A percentile compares a stretch with the other conserved stretches of the same genome.
Conservation (phyloP, 2,113 vertebrate genomes). For the Cichladusa arquata region DNA sequence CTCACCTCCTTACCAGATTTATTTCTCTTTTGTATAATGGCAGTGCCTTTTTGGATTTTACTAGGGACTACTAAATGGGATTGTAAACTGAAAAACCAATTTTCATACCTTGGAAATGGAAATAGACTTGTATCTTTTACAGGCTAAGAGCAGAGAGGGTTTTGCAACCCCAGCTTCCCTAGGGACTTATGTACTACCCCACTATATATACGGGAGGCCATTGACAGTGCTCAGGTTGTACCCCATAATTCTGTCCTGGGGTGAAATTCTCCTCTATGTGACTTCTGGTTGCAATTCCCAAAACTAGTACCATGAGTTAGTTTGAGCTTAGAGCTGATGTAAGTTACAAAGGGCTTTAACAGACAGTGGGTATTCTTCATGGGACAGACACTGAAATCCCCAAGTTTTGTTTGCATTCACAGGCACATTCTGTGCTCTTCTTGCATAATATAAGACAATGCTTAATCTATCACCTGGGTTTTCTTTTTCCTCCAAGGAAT, state of each 20-base stretch:
- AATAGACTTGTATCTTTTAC: background rate
- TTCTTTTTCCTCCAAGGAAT: background rate
- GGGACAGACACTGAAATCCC: background rate
- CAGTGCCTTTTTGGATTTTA: background rate
- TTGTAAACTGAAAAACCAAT: background rate
- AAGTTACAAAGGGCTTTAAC: background rate
- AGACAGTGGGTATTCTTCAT: rapidly evolving
- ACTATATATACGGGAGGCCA: rapidly evolving
- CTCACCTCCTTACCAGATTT: background rate
- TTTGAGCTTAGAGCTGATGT: background rate
- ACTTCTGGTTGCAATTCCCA: background rate
- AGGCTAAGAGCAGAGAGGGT: background rate
- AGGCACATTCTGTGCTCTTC: background rate
- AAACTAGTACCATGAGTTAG: background rate
- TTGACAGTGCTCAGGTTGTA: background rate
- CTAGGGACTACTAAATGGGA: background rate
- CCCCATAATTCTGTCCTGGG: background rate
- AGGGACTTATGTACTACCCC: background rate
- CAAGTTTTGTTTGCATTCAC: background rate
- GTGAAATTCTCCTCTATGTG: background rate
- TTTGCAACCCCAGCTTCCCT: background rate
- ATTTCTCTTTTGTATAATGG: background rate
- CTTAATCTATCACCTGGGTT: background rate
- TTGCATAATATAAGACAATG: background rate
- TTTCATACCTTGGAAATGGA: background rate